A percentile compares a stretch with the other conserved stretches of the same genome.
phyloP scores from a whole-genome alignment of 2,888 invertebrate species.

The Homarus gammarus region DNA sequence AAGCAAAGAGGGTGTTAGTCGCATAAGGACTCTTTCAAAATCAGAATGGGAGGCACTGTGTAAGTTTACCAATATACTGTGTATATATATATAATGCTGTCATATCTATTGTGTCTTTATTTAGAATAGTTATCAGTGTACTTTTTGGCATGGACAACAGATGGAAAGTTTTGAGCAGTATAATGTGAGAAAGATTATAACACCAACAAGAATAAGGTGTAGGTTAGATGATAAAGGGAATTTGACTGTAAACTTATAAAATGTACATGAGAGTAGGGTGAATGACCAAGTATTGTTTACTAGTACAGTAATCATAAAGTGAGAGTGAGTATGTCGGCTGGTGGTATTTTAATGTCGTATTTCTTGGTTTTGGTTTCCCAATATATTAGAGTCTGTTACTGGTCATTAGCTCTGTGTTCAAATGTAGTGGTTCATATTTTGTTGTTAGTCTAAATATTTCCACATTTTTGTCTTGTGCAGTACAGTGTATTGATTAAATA shows the following conservation, averaged over 20 bases:
- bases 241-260: background rate
- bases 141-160: background rate
- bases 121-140: background rate
- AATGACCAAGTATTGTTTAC: no score
- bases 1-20: background rate
- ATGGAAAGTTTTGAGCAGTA: background rate
- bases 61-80: conserved; percentile 49
- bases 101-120: background rate
- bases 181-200: background rate
- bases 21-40: conserved; percentile 65
- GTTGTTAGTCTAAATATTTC: background rate
- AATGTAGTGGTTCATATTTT: background rate
- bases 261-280: background rate
- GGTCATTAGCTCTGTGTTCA: background rate
- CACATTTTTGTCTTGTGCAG: background rate
- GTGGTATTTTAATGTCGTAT: background rate
- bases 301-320: no score
- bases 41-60: conserved; percentile 75
- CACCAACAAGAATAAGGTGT: background rate
- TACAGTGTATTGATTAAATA: background rate
- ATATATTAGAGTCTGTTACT: background rate
- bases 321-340: background rate
- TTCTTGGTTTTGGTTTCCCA: background rate
- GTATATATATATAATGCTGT: background rate
- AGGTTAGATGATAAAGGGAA: background rate